Conservation (phyloP, 92 coral and sea anemone species). For the Porites lobata region DNA sequence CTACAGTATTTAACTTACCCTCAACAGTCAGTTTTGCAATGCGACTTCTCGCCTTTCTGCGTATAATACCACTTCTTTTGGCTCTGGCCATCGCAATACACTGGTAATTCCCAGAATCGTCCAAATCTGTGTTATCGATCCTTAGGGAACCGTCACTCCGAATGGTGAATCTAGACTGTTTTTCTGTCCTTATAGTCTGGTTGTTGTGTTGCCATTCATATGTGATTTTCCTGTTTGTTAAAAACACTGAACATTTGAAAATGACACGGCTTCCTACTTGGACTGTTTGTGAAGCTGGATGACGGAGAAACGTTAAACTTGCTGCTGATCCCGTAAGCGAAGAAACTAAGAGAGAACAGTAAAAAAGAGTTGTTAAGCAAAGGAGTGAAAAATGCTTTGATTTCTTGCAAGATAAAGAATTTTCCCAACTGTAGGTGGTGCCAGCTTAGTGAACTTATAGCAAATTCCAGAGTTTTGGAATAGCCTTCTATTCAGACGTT, state of each 20-base stretch:
- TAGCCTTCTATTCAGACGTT: no score
- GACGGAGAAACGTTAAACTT: not conserved
- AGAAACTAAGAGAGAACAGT: constrained; percentile 8
- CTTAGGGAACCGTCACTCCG: constrained; percentile 20
- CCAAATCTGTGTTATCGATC: constrained; percentile 15
- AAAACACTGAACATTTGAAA: constrained; percentile 1
- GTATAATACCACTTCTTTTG: not conserved
- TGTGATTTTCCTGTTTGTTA: not conserved
- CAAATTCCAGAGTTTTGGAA: no score
- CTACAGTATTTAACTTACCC: not conserved
- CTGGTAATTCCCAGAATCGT: constrained; percentile 22
- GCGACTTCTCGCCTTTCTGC: constrained; percentile 25
- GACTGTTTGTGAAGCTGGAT: constrained; percentile 28
- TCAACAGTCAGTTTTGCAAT: constrained; percentile 18
- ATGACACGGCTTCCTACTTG: constrained; percentile 3
- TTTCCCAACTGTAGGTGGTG: no score
- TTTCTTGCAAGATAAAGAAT: no score
- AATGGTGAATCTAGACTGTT: constrained; percentile 14
- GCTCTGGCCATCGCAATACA: constrained; percentile 5
- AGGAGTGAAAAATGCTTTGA: not conserved
- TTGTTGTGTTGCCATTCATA: constrained; percentile 36
- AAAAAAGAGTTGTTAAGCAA: not conserved
- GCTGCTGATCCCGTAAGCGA: constrained; percentile 16
- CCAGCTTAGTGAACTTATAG: no score
- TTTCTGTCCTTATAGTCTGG: constrained; percentile 3